phyloP scores from a whole-genome alignment of 2,113 vertebrate species.

The Plecotus auritus region DNA sequence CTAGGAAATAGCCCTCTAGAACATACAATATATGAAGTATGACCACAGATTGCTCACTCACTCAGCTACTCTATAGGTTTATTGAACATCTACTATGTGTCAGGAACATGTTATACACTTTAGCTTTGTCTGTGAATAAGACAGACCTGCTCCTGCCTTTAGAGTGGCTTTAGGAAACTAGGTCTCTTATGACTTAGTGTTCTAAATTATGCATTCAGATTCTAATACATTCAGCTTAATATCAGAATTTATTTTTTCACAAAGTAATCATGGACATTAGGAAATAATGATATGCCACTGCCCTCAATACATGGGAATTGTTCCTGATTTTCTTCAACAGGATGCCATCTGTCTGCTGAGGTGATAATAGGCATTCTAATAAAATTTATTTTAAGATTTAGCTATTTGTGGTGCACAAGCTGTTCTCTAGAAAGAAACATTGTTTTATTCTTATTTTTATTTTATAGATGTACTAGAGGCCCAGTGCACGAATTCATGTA shows the following conservation, averaged over 20 bases:
- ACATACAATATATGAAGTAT: neutral
- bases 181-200: neutral
- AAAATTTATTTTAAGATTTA: constrained; percentile 37
- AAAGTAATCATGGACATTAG: neutral
- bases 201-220: neutral
- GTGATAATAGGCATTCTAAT: constrained; percentile 9
- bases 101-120: neutral
- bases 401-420: neutral
- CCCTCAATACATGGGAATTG: neutral
- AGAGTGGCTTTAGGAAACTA: neutral
- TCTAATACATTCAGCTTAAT: neutral
- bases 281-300: neutral
- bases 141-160: neutral
- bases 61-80: neutral
- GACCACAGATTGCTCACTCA: neutral
- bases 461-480: neutral
- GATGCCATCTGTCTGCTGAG: neutral
- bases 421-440: neutral
- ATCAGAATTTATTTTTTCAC: neutral
- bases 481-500: too few species aligned
- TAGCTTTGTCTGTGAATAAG: neutral
- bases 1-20: neutral
- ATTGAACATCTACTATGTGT: neutral
- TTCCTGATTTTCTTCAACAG: neutral
- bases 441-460: neutral